Evolutionary conservation across 92 coral and sea anemone species (phyloP), one percentile per base, ranked within the genome.

Genomic region (Phymanthus crucifer): DNA sequence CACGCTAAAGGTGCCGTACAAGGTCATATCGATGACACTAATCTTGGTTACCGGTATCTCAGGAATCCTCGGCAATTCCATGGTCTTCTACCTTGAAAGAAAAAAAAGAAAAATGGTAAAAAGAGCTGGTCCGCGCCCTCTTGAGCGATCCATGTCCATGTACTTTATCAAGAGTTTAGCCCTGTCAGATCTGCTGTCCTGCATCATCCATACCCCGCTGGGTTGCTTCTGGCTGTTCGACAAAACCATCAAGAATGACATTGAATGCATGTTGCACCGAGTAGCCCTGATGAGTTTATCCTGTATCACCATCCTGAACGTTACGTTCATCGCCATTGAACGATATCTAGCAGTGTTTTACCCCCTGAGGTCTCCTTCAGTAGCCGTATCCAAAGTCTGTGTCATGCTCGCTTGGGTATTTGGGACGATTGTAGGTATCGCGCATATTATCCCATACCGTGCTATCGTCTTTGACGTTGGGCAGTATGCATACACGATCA

Each of bases 131-230:
- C 61, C 23, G 10, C 16, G 80, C 32, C 70, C 70, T 8, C 27
- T 56, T 21, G 70, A 52, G 16, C 80, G 80, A 18, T 76, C 80
- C 27, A 3, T 76, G 80, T 21, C 80, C 52, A 54, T 57, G 50
- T 76, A 76, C 34, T 76, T 54, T 14, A 76, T 76, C 80, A 76
- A 76, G 34, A 76, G 80, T 71, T 38, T 56, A 32, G 70, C 70
- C 27, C 9, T 56, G 32, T 76, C 80, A 7, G 80, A 76, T 43
- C 26, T 76, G 27, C 19, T 57, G 13, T 76, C 80, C 6, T 56
- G 80, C 40, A 33, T 76, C 13, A 76, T 76, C n/a, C 80, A 76
- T 33, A 76, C 80, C 1, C 80, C 80, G 4, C 3, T 56, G 32
- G 70, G 70, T 1, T 32, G 34, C 12, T 16, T 76, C 32, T 76